Percentiles rank a stretch among this genome's conserved stretches.
These are phyloP conservation scores for Myrmecophaga tridactyla DNA, from an alignment of 2,113 vertebrate species.

Conservation along the genomic window DNA sequence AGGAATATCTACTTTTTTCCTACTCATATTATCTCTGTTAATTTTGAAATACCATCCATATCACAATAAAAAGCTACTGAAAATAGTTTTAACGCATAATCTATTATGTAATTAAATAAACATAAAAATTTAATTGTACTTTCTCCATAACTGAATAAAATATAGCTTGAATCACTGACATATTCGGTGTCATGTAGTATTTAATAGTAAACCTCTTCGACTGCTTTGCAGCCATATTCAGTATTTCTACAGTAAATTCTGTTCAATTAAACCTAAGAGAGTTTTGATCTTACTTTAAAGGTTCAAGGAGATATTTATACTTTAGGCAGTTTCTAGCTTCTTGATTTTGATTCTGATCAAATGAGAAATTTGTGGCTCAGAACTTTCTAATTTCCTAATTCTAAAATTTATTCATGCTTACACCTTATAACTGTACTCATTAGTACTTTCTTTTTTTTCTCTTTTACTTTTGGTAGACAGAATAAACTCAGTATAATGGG, in stretches of 20 bases:
- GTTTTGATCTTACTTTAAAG: neutral
- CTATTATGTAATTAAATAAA: slow-evolving; percentile 27
- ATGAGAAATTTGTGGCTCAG: slow-evolving; percentile 25
- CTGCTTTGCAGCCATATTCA: neutral
- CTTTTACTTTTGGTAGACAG: neutral
- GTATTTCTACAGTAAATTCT: neutral
- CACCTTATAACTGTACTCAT: neutral
- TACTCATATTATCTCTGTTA: slow-evolving; percentile 6
- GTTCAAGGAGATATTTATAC: neutral
- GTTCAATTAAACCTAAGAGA: neutral
- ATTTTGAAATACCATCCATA: neutral
- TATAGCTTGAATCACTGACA: slow-evolving; percentile 32
- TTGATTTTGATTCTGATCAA: neutral
- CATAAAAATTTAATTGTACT: slow-evolving; percentile 54
- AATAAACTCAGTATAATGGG: neutral
- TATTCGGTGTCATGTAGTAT: neutral
- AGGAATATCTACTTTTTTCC: neutral
- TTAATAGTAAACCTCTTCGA: neutral
- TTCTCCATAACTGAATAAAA: slow-evolving; percentile 50
- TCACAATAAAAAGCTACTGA: neutral
- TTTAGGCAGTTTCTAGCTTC: neutral
- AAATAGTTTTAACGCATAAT: slow-evolving; percentile 39
- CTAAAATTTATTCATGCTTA: slow-evolving; percentile 32
- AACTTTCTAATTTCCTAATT: slow-evolving; percentile 19
- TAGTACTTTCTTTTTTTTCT: neutral